Conservation (phyloP, 2,888 invertebrate species). For the Hypsopygia costalis region DNA sequence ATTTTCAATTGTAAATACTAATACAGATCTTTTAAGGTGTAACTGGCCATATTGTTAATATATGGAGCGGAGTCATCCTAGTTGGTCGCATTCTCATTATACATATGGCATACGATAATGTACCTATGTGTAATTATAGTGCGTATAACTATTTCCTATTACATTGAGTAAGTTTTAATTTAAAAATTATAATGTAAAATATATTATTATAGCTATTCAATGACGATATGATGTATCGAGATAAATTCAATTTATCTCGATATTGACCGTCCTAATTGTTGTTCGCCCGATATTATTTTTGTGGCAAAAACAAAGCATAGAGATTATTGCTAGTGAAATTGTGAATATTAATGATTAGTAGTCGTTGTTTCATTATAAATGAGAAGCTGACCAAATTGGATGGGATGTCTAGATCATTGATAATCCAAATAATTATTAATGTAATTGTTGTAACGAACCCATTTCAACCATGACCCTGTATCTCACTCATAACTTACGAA, state of each 20-base stretch:
- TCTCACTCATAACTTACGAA: neutral
- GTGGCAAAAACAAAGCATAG: neutral
- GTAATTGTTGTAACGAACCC: constrained; percentile 25
- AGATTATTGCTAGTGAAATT: constrained; percentile 6
- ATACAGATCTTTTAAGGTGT: constrained; percentile 59
- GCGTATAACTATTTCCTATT: constrained; percentile 5
- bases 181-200: constrained; percentile 5
- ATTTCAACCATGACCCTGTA: constrained; percentile 4
- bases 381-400: constrained; percentile 24
- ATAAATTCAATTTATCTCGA: no score
- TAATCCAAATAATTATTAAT: constrained; percentile 36
- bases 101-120: neutral
- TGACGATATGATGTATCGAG: neutral
- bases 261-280: neutral
- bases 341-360: constrained; percentile 2
- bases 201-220: constrained; percentile 3
- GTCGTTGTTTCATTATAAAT: constrained; percentile 5
- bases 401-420: constrained; percentile 35
- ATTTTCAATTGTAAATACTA: constrained; percentile 66
- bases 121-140: neutral
- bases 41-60: constrained; percentile 39
- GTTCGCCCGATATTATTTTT: neutral
- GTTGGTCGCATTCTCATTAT: constrained; percentile 32
- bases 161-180: constrained; percentile 5
- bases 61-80: constrained; percentile 34